Percentiles rank a stretch among this genome's conserved stretches.
Evolutionary conservation across 2,797 vertebrate species (phyloP).

Genomic region (Hipposideros larvatus): DNA sequence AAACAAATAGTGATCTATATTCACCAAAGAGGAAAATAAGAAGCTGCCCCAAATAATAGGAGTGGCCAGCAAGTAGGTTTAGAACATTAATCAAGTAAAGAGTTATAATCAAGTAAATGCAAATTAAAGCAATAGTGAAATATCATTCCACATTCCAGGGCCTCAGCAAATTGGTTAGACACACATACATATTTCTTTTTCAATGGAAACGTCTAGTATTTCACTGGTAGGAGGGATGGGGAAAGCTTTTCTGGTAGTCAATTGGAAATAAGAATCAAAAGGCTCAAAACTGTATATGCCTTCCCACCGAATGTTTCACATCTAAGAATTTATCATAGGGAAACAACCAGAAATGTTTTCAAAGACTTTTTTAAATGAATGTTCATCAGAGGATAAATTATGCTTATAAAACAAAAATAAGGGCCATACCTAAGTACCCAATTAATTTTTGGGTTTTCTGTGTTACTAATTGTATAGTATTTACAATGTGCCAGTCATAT

Average conservation of each 20-base stretch:
- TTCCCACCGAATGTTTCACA: neutral
- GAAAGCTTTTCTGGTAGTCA: neutral
- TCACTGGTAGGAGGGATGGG: neutral
- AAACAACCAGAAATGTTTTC: constrained; percentile 1
- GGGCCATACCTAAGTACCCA: neutral
- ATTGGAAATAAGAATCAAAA: neutral
- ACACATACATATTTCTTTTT: neutral
- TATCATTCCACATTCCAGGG: neutral
- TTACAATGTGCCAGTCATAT: neutral
- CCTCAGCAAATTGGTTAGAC: neutral
- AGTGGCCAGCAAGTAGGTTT: neutral
- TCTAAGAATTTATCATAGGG: constrained; percentile 28
- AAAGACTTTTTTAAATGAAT: neutral
- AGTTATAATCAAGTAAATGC: constrained; percentile 11
- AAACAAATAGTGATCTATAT: constrained; percentile 7
- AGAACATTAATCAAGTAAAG: constrained; percentile 25
- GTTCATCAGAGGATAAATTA: neutral
- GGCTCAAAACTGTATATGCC: neutral
- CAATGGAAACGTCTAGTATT: neutral
- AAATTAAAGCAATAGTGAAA: constrained; percentile 47
- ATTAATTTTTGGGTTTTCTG: neutral
- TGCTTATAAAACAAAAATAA: neutral
- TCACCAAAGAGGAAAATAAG: neutral
- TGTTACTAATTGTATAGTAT: neutral
- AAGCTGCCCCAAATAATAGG: neutral